Evolutionary conservation across 2,113 vertebrate genomes (phyloP), one percentile per base, ranked within the genome.

Genomic region (Chaetodon trifascialis): DNA sequence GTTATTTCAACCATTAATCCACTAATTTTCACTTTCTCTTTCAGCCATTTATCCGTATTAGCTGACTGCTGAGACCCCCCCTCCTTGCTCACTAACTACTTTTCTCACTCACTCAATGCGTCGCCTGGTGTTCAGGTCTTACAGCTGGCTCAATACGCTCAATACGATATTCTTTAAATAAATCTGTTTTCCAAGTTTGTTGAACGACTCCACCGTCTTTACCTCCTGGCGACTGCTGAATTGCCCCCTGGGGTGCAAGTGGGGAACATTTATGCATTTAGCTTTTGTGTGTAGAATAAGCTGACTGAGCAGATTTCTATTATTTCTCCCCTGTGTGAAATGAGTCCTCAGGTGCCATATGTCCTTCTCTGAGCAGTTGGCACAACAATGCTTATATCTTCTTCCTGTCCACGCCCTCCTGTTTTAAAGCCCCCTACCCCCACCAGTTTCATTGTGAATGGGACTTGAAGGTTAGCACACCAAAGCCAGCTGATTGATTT

Each of bases 271-370:
- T 25, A 11, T 11, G 23, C 10, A 7, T 34, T 49, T 1, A 30
- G 30, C 30, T 3, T 30, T 30, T 30, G 30, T 30, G 30, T 30
- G 30, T 30, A 17, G 49, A 80, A 90, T 85, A 82, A 30, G 72
- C 83, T 79, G 77, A 84, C 80, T 64, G 44, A 86, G 76, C 76
- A 67, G 86, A 90, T 91, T 88, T 82, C 87, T 79, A 86, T 90
- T 54, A 81, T 83, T 73, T 83, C 46, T 76, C 79, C 58, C 67
- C 36, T 14, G 76, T 79, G 86, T 81, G 71, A 86, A 86, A 88
- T 83, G 73, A 81, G 73, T 82, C 87, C 80, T 62, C 8, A 82
- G 90, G 86, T 79, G 72, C 60, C 30, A n/a, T 69, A 74, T 69
- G 80, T 86, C 79, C 67, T 81, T 19, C 58, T 70, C 49, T 76